Evolutionary conservation across 2,113 vertebrate genomes (phyloP).

Genomic region (Hyla sarda): DNA sequence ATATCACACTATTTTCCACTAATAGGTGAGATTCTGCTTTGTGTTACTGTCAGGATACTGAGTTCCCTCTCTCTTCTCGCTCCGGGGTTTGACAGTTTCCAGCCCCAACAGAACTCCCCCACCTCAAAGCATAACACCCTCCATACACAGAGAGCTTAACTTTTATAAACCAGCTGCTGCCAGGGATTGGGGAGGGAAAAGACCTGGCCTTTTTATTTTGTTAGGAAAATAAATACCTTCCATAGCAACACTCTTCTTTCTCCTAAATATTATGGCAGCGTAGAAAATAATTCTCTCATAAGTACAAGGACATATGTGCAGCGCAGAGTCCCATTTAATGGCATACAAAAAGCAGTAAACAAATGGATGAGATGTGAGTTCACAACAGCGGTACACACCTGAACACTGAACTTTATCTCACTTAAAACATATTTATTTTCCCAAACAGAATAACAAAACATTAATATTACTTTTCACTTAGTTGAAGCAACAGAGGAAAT

Average conservation of each 20-base stretch:
- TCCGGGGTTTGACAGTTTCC: slow-evolving; percentile 35
- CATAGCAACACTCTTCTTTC: slow-evolving; percentile 51
- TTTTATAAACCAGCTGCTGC: slow-evolving; percentile 48
- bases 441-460: background rate
- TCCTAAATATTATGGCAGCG: slow-evolving; percentile 39
- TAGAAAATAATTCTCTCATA: background rate
- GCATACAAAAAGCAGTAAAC: background rate
- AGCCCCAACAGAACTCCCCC: slow-evolving; percentile 35
- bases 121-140: slow-evolving; percentile 47
- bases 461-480: background rate
- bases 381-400: background rate
- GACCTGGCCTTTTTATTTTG: slow-evolving; percentile 51
- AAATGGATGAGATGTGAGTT: background rate
- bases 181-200: slow-evolving; percentile 29
- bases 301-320: background rate
- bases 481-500: background rate
- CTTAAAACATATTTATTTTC: background rate
- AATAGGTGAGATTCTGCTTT: slow-evolving; percentile 54
- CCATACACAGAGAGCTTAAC: slow-evolving; percentile 41
- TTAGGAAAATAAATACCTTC: slow-evolving; percentile 49
- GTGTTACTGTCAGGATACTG: slow-evolving; percentile 47
- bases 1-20: slow-evolving; percentile 44
- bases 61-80: background rate
- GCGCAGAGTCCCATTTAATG: background rate
- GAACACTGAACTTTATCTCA: background rate